A percentile compares a stretch with the other conserved stretches of the same genome.
phyloP scores from a whole-genome alignment of 2,888 invertebrate genomes.

The Heliothis peltigera region DNA sequence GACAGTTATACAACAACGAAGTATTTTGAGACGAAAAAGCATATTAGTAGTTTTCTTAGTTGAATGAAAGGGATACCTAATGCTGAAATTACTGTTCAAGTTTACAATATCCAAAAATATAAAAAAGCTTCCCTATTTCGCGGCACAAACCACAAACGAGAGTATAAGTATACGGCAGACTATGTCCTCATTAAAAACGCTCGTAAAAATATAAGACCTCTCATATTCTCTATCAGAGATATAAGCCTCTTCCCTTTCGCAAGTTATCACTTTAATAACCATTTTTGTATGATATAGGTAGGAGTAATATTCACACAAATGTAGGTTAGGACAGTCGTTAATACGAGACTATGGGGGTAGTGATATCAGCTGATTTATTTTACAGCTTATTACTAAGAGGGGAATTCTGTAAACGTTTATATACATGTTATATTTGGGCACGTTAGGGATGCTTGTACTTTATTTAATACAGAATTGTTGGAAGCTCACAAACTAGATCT shows the following conservation, averaged over 20 bases:
- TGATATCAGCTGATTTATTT: conserved; percentile 56
- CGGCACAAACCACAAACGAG: conserved; percentile 19
- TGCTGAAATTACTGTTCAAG: not conserved
- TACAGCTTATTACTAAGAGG: conserved; percentile 44
- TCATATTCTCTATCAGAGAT: conserved; percentile 55
- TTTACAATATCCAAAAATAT: not conserved
- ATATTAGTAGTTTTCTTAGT: too few relatives aligned
- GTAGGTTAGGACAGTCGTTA: conserved; percentile 57
- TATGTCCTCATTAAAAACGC: conserved; percentile 51
- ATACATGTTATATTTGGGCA: conserved; percentile 13
- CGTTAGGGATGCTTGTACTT: conserved; percentile 1
- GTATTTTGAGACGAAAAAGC: too few relatives aligned
- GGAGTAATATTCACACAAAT: conserved; percentile 55
- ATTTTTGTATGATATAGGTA: conserved; percentile 58
- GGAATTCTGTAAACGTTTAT: conserved; percentile 22
- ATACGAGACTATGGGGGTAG: conserved; percentile 54
- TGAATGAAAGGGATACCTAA: too few relatives aligned
- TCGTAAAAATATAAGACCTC: conserved; percentile 56
- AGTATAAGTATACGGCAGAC: conserved; percentile 44
- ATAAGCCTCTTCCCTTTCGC: conserved; percentile 54
- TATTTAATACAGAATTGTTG: not conserved
- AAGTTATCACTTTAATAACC: conserved; percentile 58
- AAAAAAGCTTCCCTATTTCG: conserved; percentile 1
- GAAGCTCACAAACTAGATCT: not conserved
- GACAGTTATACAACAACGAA: too few relatives aligned